Conservation (phyloP, 2,113 vertebrate species). For the Gulo gulo region DNA sequence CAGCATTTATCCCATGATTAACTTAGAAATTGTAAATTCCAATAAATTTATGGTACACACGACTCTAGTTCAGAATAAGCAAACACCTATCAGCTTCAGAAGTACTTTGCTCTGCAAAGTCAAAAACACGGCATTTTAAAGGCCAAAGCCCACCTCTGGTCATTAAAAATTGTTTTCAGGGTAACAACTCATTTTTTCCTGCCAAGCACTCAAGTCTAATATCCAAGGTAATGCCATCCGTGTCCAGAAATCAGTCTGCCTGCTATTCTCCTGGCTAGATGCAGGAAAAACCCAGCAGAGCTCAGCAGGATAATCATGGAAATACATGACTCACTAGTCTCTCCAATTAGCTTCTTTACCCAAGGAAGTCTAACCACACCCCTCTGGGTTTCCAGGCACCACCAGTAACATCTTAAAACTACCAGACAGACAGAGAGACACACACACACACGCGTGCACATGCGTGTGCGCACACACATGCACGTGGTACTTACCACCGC, state of each 20-base stretch:
- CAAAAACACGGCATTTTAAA: not conserved
- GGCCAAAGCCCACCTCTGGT: not conserved
- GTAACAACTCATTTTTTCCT: not conserved
- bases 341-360: not conserved
- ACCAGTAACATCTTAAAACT: not conserved
- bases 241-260: not conserved
- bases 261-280: not conserved
- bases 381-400: not conserved
- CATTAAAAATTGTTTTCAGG: not conserved
- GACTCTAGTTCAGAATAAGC: not conserved
- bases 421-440: not conserved
- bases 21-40: not conserved
- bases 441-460: not conserved
- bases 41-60: not conserved
- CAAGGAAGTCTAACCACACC: not conserved
- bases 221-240: not conserved
- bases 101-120: not conserved
- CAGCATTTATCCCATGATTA: not conserved
- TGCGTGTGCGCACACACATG: not conserved
- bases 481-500: not conserved
- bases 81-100: not conserved
- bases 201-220: not conserved
- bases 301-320: not conserved
- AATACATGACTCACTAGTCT: not conserved
- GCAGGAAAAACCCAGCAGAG: not conserved